Conservation (phyloP, 2,888 invertebrate genomes). For the Onchidella celtica region DNA sequence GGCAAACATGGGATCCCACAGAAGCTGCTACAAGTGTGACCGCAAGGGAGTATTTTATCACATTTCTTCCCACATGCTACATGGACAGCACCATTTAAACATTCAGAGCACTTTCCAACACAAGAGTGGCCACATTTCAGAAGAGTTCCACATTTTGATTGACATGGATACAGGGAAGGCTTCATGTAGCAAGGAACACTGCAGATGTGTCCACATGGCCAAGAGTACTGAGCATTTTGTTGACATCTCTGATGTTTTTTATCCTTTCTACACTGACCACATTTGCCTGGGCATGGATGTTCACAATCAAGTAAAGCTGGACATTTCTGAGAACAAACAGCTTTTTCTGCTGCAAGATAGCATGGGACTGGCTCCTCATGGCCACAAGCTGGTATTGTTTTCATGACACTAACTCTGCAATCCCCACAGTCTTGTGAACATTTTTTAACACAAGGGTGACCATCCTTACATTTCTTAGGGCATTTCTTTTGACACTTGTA, state of each 20-base stretch:
- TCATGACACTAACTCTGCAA: constrained; percentile 63
- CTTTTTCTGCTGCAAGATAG: constrained; percentile 84
- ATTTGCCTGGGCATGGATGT: constrained; percentile 45
- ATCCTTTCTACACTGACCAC: constrained; percentile 26
- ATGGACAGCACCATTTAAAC: constrained; percentile 47
- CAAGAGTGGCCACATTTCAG: constrained; percentile 48
- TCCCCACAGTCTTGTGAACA: constrained; percentile 81
- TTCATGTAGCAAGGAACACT: constrained; percentile 27
- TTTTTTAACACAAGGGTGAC: constrained; percentile 58
- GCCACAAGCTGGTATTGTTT: constrained; percentile 66
- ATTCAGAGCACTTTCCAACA: constrained; percentile 42
- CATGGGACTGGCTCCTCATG: constrained; percentile 69
- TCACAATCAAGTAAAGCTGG: constrained; percentile 47
- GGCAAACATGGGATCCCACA: constrained; percentile 47
- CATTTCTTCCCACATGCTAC: constrained; percentile 41
- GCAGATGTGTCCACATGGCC: constrained; percentile 48
- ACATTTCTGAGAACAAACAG: constrained; percentile 59
- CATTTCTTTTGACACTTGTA: constrained; percentile 15
- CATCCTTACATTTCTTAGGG: constrained; percentile 6
- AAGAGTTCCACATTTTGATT: constrained; percentile 29
- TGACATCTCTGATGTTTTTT: constrained; percentile 14
- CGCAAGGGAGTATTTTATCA: constrained; percentile 36
- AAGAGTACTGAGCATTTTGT: constrained; percentile 10
- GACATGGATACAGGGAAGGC: constrained; percentile 21
- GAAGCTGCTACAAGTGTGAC: constrained; percentile 42